These are phyloP conservation scores for Meteorus colon DNA, from an alignment of 2,888 invertebrate species.

Conservation along the genomic window DNA sequence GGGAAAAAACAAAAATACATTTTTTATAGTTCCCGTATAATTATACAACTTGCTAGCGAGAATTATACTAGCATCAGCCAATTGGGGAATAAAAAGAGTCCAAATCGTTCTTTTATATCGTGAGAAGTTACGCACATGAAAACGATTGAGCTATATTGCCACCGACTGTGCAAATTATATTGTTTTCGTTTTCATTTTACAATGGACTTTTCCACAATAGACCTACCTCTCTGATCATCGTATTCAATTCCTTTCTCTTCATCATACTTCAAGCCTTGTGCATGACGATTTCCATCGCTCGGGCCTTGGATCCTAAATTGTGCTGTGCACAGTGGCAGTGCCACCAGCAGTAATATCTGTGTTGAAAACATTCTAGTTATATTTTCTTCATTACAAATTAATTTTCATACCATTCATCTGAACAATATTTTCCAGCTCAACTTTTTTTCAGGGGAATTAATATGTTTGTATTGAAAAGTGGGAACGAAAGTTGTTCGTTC, in stretches of 20 bases:
- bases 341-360: conserved; percentile 62
- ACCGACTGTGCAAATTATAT: conserved; percentile 3
- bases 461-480: conserved; percentile 36
- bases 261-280: conserved; percentile 68
- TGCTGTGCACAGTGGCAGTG: conserved; percentile 65
- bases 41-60: neutral
- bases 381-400: neutral
- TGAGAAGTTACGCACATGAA: conserved; percentile 47
- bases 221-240: conserved; percentile 66
- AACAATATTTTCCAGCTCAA: conserved; percentile 14
- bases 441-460: conserved; percentile 33
- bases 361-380: neutral
- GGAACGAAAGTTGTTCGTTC: conserved; percentile 46
- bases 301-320: conserved; percentile 70
- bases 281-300: conserved; percentile 68
- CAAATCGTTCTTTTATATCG: conserved; percentile 43
- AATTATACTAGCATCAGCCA: conserved; percentile 16
- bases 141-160: conserved; percentile 14
- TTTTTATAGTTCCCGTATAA: neutral
- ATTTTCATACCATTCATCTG: conserved; percentile 8
- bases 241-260: conserved; percentile 68
- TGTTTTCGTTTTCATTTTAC: conserved; percentile 2
- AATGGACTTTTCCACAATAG: neutral
- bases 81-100: neutral
- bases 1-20: conserved; percentile 12